Conservation (phyloP, 2,113 vertebrate genomes). For the Pardalotus punctatus region DNA sequence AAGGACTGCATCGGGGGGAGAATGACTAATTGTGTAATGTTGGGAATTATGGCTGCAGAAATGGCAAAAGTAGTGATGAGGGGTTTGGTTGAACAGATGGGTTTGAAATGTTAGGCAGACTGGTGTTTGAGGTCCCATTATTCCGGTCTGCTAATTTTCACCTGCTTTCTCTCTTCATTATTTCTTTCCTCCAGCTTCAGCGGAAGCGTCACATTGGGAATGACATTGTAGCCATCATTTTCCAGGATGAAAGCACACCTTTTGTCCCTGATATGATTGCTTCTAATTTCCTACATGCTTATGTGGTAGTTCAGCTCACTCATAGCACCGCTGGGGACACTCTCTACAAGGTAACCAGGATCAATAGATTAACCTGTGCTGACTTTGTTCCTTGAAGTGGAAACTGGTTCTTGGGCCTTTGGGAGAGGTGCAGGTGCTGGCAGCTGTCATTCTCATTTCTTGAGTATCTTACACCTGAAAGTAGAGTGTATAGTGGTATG, state of each 20-base stretch:
- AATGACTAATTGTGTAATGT: background rate
- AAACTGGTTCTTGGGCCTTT: background rate
- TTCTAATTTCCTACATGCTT: slow-evolving; percentile 90
- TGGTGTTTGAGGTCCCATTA: background rate
- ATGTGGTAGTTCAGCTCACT: slow-evolving; percentile 82
- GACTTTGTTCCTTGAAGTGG: background rate
- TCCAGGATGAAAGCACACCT: slow-evolving; percentile 85
- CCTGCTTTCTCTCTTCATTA: background rate
- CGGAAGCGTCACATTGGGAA: slow-evolving; percentile 93
- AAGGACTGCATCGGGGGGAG: background rate
- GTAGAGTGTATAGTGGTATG: background rate
- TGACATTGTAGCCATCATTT: slow-evolving; percentile 88
- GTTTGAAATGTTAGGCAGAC: background rate
- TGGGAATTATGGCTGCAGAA: background rate
- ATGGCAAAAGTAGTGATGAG: background rate
- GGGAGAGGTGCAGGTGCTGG: background rate
- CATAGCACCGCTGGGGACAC: slow-evolving; percentile 57
- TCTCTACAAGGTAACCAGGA: slow-evolving; percentile 65
- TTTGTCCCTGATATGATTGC: slow-evolving; percentile 88
- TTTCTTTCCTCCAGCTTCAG: slow-evolving; percentile 77
- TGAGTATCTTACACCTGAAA: background rate
- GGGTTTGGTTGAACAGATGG: background rate
- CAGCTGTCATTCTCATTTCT: background rate
- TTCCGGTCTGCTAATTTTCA: background rate
- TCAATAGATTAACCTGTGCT: background rate